Evolutionary conservation across 2,113 vertebrate species (phyloP).

Genomic region (Tympanuchus pallidicinctus): DNA sequence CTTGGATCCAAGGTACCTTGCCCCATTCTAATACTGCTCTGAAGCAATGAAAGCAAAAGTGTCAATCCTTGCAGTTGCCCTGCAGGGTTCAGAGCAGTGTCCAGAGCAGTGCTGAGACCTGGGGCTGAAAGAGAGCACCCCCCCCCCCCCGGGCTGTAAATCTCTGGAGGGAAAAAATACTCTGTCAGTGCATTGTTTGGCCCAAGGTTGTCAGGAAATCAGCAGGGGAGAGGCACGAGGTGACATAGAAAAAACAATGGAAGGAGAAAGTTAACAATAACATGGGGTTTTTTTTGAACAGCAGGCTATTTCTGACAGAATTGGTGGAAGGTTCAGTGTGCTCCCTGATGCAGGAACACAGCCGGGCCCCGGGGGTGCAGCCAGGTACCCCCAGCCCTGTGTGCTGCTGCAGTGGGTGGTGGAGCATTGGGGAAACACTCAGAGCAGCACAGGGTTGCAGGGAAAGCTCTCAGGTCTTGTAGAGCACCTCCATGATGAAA

Average conservation of each 20-base stretch:
- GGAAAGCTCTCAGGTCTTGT: background rate
- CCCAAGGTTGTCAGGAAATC: slow-evolving; percentile 47
- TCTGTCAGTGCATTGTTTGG: background rate
- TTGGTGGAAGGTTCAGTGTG: background rate
- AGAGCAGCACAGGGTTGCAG: too few relatives aligned
- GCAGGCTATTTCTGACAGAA: background rate
- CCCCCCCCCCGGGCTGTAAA: accelerated
- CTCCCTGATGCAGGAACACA: background rate
- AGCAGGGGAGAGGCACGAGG: background rate
- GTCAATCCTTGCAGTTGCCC: background rate
- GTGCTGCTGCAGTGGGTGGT: background rate
- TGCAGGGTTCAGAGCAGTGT: background rate
- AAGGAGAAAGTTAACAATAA: slow-evolving; percentile 42
- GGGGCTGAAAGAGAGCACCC: background rate
- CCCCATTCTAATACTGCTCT: background rate
- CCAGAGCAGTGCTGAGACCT: background rate
- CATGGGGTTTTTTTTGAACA: background rate
- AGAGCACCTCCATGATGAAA: background rate
- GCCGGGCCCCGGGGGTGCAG: background rate
- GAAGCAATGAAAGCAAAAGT: background rate
- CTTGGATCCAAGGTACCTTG: background rate
- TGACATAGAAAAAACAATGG: slow-evolving; percentile 15
- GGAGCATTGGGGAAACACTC: background rate
- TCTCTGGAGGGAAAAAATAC: slow-evolving; percentile 47
- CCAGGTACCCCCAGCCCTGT: background rate